These are phyloP conservation scores for Sarotherodon lohbergeri DNA, from an alignment of 2,113 vertebrate species.

Conservation along the genomic window DNA sequence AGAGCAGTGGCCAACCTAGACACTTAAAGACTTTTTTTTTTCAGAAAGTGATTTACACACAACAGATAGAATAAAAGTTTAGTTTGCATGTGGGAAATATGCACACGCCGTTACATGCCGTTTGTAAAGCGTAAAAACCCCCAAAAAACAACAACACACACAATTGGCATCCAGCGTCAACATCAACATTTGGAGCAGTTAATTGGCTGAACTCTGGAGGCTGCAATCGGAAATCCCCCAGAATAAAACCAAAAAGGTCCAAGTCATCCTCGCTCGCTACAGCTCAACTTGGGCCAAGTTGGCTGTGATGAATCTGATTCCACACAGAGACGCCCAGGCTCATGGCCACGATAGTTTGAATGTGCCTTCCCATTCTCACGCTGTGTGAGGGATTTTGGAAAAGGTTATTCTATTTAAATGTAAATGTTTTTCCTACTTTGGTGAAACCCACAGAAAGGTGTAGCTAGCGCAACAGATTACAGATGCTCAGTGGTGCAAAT, in stretches of 20 bases:
- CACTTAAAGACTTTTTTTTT: neutral
- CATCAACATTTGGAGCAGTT: neutral
- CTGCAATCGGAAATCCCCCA: slow-evolving; percentile 7
- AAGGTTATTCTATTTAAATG: neutral
- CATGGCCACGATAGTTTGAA: neutral
- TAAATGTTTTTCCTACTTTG: neutral
- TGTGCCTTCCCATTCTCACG: neutral
- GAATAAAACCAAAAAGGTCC: neutral
- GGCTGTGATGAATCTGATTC: slow-evolving; percentile 3
- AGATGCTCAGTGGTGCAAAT: neutral
- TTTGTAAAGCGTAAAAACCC: neutral
- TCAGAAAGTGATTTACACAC: neutral
- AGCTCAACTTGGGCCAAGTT: slow-evolving; percentile 3
- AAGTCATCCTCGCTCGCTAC: neutral
- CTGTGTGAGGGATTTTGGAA: neutral
- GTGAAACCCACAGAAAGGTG: neutral
- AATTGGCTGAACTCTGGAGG: neutral
- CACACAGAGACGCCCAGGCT: neutral
- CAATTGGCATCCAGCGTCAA: neutral
- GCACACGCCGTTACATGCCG: neutral
- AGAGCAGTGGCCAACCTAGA: neutral
- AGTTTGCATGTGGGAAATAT: neutral
- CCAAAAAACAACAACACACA: neutral
- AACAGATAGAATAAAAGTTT: neutral
- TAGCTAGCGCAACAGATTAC: neutral